phyloP scores from a whole-genome alignment of 2,797 vertebrate species.

The Sciaenops ocellatus region DNA sequence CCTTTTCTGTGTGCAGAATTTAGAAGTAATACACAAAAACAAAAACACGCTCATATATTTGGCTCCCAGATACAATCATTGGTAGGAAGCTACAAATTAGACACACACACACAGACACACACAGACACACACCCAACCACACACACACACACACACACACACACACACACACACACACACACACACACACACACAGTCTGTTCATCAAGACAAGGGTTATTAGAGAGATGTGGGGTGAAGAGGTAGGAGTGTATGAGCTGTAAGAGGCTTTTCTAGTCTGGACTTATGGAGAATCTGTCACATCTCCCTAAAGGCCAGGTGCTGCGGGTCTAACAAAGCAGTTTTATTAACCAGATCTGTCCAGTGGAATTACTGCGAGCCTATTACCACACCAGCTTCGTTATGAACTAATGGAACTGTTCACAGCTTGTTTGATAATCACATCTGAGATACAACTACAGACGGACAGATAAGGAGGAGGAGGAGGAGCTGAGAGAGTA shows the following conservation, averaged over 20 bases:
- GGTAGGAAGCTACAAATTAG: too few relatives aligned
- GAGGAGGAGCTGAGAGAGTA: conserved; percentile 13
- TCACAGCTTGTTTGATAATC: conserved; percentile 55
- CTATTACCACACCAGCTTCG: conserved; percentile 68
- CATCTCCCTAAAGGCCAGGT: conserved; percentile 77
- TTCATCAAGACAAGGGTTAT: conserved; percentile 63
- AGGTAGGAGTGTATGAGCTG: conserved; percentile 63
- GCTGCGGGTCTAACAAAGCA: conserved; percentile 74
- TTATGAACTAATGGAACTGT: conserved; percentile 65
- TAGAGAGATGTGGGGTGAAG: conserved; percentile 72
- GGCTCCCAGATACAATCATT: too few relatives aligned
- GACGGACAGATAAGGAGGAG: conserved; percentile 31
- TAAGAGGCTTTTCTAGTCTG: conserved; percentile 85
- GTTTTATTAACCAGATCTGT: conserved; percentile 77
- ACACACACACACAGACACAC: conserved; percentile 49
- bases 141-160: conserved; percentile 35
- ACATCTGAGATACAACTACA: conserved; percentile 52
- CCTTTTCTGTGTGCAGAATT: neutral
- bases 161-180: conserved; percentile 35
- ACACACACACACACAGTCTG: conserved; percentile 40
- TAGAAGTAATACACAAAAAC: neutral
- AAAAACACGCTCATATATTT: conserved; percentile 1
- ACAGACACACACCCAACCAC: too few relatives aligned
- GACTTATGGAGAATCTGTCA: conserved; percentile 82
- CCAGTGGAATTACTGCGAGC: conserved; percentile 72